Base-by-base conservation (phyloP, 2,113 vertebrate genomes). In the Epinephelus fuscoguttatus region DNA sequence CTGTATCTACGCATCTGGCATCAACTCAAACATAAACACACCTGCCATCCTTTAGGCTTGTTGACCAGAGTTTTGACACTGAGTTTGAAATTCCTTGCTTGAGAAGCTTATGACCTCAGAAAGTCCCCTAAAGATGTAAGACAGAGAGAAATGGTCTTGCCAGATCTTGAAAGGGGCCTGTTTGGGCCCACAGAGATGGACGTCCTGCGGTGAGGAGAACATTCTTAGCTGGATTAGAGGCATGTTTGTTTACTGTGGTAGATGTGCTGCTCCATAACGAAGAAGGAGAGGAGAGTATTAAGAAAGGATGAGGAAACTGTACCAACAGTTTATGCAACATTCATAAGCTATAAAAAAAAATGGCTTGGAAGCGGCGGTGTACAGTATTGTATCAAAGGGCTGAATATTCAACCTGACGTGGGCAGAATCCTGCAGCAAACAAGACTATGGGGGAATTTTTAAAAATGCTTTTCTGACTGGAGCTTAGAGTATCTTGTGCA, bases 171-270 rank as follows among this genome's bases (percentile, higher is more conserved):
- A 80, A 82, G 68, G 76, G 86, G 76, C 56, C 75, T 73, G 47
- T 73, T 76, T 79, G 64, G 71, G 57, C 77, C 47, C 73, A 30
- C 73, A 75, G 74, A 93, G 81, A 80, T 66, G 84, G 81, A 59
- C 23, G 4, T 81, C 89, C 85, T 76, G 89, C 10, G 75, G 90
- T 72, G 88, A 86, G 86, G 78, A 92, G 83, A 90, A 93, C 84
- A 89, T 90, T 93, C 90, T 90, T 89, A 86, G 85, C 84, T 80
- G 90, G 87, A 90, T 92, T 90, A 89, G 81, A 84, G 81, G 66
- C 66, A 64, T 87, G 89, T 90, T 93, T 93, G 84, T 91, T 92
- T 91, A 87, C 69, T 42, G 56, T 86, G 74, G 84, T 85, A 81
- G 66, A 89, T 80, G 59, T 70, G 69, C 72, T 79, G 55, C 69